Evolutionary conservation across 2,888 invertebrate species (phyloP).

Genomic region (Nemotelus nigrinus): DNA sequence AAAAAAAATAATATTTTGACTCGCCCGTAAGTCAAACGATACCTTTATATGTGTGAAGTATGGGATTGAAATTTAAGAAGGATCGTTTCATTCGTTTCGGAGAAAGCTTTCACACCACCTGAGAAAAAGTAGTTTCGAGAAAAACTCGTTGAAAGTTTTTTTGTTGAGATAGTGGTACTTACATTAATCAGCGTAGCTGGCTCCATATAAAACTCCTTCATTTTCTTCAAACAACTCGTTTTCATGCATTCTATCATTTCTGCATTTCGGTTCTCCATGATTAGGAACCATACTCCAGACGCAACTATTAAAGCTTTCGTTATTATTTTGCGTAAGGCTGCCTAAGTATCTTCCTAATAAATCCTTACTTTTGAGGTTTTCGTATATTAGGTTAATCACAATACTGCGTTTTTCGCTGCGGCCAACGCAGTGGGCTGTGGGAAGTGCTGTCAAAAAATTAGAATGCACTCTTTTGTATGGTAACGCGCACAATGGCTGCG

Average conservation of each 20-base stretch:
- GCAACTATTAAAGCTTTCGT: neutral
- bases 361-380: slow-evolving; percentile 4
- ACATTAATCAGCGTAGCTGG: slow-evolving; percentile 12
- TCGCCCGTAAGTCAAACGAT: slow-evolving; percentile 9
- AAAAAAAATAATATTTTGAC: slow-evolving; percentile 11
- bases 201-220: slow-evolving; percentile 10
- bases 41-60: slow-evolving; percentile 14
- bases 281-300: neutral
- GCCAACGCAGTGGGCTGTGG: no score
- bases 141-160: slow-evolving; percentile 10
- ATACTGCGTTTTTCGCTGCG: no score
- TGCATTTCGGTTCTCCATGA: neutral
- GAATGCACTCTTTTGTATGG: no score
- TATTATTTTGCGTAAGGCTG: neutral
- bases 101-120: slow-evolving; percentile 14
- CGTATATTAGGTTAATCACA: neutral
- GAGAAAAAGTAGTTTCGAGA: neutral
- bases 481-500: no score
- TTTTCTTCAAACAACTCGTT: slow-evolving; percentile 11
- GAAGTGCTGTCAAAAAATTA: no score
- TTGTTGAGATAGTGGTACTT: slow-evolving; percentile 13
- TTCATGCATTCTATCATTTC: slow-evolving; percentile 11
- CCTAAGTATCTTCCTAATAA: slow-evolving; percentile 12
- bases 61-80: slow-evolving; percentile 8
- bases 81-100: slow-evolving; percentile 19